phyloP scores from a whole-genome alignment of 2,888 invertebrate genomes.

The Catocala fraxini region DNA sequence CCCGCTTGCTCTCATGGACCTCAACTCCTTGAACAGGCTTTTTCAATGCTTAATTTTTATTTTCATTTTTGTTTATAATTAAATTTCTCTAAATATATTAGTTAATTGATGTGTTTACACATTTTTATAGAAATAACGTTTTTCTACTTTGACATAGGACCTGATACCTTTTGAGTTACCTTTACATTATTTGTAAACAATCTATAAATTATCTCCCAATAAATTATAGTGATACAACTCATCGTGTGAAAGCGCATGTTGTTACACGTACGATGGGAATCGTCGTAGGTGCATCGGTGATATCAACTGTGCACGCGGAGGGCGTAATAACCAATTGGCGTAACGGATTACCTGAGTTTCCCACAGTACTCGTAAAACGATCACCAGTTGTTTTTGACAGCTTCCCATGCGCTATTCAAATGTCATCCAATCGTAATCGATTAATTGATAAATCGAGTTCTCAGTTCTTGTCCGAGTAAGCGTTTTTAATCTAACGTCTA shows the following conservation, averaged over 20 bases:
- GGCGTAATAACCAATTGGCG: slow-evolving; percentile 47
- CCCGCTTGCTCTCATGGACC: no score
- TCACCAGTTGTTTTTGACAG: slow-evolving; percentile 22
- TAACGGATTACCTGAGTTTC: slow-evolving; percentile 45
- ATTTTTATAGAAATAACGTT: no score
- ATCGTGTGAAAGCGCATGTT: slow-evolving; percentile 20
- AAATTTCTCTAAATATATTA: no score
- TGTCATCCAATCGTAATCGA: slow-evolving; percentile 13
- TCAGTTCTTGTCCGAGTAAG: no score
- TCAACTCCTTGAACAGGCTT: no score
- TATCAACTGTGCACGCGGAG: slow-evolving; percentile 11
- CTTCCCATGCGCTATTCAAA: slow-evolving; percentile 13
- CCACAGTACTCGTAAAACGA: slow-evolving; percentile 25
- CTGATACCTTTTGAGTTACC: no score
- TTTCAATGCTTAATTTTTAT: no score
- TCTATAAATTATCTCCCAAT: not conserved
- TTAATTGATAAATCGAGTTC: slow-evolving; percentile 4
- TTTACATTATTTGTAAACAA: no score
- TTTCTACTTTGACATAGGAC: no score
- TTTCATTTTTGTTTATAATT: no score
- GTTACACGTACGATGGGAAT: slow-evolving; percentile 12
- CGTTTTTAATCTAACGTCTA: no score
- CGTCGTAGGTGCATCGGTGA: slow-evolving; percentile 25
- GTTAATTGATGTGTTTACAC: no score
- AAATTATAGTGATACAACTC: not conserved